Evolutionary conservation across 2,797 vertebrate species (phyloP), one percentile per base, ranked within the genome.

Genomic region (Cryptoblepharus egeriae): DNA sequence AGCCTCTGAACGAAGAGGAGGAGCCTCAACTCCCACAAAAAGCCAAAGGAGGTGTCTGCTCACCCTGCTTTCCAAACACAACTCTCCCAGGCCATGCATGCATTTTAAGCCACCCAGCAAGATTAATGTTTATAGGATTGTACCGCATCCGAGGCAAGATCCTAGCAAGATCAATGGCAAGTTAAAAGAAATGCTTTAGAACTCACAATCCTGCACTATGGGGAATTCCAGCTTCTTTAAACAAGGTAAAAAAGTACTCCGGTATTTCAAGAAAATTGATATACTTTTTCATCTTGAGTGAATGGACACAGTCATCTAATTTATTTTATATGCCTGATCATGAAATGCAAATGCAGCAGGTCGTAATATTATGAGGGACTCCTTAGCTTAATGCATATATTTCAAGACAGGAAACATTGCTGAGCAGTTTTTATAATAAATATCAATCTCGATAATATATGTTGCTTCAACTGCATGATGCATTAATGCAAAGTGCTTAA

Each of bases 161-260:
- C 76, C 83, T 87, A 75, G 85, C 63, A 22, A 58, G 73, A 76
- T 18, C 69, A 89, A 91, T 85, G 86, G 87, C 90, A 87, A 82
- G 6, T 49, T 71, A 82, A 88, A n/a, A 68, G 85, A 22, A 52
- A 86, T 71, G 85, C 57, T 18, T 6, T 76, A 26, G 75, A 68
- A 85, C 64, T 52, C 45, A 78, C 84, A 89, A 32, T 60, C 88
- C 80, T 80, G 81, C 81, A 65, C 75, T 83, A 75, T 3, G 87
- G 80, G 65, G n/a, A 24, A 87, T 80, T 86, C 52, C 63, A 91
- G n/a, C 35, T 42, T 86, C 84, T 85, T 90, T 77, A 90, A 71
- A 89, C 64, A 85, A 91, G 92, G 94, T 93, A 94, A 92, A 90
- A 49, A 87, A 78, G 18, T 72, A 37, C 85, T 85, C 60, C 37